Evolutionary conservation across 2,888 invertebrate genomes (phyloP).

Genomic region (Dryadula phaetusa): DNA sequence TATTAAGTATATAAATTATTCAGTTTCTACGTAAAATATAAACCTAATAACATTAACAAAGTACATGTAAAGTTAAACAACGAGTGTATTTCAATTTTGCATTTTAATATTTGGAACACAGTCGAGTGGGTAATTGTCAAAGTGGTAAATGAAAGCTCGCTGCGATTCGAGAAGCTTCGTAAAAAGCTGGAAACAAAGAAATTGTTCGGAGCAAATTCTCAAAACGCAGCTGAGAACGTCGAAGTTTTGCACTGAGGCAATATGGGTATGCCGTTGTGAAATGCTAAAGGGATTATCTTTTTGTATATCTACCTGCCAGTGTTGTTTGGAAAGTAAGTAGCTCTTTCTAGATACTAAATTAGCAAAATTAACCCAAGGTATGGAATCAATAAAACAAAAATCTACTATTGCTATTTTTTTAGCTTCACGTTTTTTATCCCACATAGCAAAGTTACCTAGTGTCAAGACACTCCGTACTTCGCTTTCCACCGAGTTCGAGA

Average conservation of each 20-base stretch:
- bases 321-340: too few species aligned
- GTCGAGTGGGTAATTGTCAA: slow-evolving; percentile 28
- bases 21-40: not conserved
- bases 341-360: too few species aligned
- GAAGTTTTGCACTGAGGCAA: not conserved
- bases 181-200: slow-evolving; percentile 30
- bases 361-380: too few species aligned
- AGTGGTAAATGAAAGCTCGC: slow-evolving; percentile 29
- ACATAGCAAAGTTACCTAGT: too few species aligned
- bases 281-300: slow-evolving; percentile 1
- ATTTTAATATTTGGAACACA: slow-evolving; percentile 23
- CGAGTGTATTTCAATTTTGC: not conserved
- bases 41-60: not conserved
- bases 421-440: too few species aligned
- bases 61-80: not conserved
- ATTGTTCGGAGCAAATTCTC: slow-evolving; percentile 31
- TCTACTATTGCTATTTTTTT: too few species aligned
- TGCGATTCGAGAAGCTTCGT: slow-evolving; percentile 6
- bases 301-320: not conserved
- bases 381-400: too few species aligned
- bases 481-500: too few species aligned
- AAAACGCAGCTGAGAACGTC: slow-evolving; percentile 21
- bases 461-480: too few species aligned
- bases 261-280: not conserved
- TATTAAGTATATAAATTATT: too few species aligned